phyloP scores from a whole-genome alignment of 2,888 invertebrate species.

The Heliconius aoede region DNA sequence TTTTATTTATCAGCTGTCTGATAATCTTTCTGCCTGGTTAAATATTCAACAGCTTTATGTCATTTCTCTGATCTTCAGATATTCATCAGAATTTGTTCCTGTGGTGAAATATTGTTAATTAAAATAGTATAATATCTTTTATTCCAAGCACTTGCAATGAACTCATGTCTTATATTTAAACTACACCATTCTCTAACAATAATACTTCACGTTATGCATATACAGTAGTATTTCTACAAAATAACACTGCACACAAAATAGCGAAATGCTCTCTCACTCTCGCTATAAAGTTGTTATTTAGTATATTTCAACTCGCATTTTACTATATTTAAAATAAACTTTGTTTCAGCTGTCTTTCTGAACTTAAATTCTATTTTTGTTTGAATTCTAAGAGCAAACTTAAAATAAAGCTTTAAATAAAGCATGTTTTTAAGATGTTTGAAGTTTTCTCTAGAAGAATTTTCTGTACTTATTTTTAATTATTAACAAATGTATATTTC shows the following conservation, averaged over 20 bases:
- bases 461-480: not conserved
- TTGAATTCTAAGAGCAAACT: not conserved
- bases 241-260: conserved; percentile 28
- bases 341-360: conserved; percentile 2
- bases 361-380: not conserved
- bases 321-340: conserved; percentile 26
- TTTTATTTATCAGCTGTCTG: too few relatives aligned
- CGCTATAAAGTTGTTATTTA: conserved; percentile 25
- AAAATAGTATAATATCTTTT: too few relatives aligned
- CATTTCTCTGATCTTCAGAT: too few relatives aligned
- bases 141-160: conserved; percentile 1
- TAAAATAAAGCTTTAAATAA: not conserved
- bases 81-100: too few relatives aligned
- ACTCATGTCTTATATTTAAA: conserved; percentile 4
- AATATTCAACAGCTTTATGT: too few relatives aligned
- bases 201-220: conserved; percentile 23
- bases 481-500: not conserved
- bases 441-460: not conserved
- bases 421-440: not conserved
- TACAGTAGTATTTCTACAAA: conserved; percentile 13
- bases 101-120: too few relatives aligned
- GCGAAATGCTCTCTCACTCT: conserved; percentile 27
- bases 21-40: too few relatives aligned
- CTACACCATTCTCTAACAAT: conserved; percentile 20
- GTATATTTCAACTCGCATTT: not conserved